Evolutionary conservation across 92 coral and sea anemone genomes (phyloP), one percentile per base, ranked within the genome.

Genomic region (Siderastrea siderea): DNA sequence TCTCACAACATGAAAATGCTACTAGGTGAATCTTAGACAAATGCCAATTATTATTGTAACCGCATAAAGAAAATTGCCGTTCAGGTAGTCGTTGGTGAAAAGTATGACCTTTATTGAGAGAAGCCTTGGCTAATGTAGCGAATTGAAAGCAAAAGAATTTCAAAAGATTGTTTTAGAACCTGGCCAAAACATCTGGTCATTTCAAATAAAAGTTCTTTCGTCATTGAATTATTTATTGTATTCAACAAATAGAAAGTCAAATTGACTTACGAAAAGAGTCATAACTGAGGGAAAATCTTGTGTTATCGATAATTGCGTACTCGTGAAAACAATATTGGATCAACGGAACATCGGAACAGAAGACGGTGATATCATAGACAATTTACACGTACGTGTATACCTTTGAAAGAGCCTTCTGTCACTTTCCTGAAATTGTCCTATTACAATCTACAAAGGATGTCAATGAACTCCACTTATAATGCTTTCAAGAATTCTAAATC

Each of bases 231-330:
- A 84, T 84, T 84, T 84, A 74, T 84, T 65, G 81, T 60, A 84
- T 62, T 84, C 87, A 63, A 74, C 79, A 84, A 62, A 84, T 84
- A 48, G 61, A 84, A 84, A 84, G 71, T 84, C 87, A 84, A 84
- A 84, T 84, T 84, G 87, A 74, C 73, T 62, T 64, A 50, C 80
- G 71, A 74, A 84, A 83, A 72, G 73, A 61, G 49, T 58, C 62
- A 65, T 73, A 73, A 74, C 87, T 62, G 60, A 48, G 11, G 87
- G 64, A 84, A 74, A 84, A 51, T 73, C 80, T 13, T 43, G 3
- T 62, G 80, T 61, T 74, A 75, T 13, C 16, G 59, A 61, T 62
- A 75, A 74, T 61, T 74, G 80, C 16, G 58, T n/a, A 49, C 43
- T 55, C 57, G 76, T 16, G 78, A 71, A 55, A 60, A 70, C 77